phyloP scores from a whole-genome alignment of 2,797 vertebrate species.

The Channallabes apus region DNA sequence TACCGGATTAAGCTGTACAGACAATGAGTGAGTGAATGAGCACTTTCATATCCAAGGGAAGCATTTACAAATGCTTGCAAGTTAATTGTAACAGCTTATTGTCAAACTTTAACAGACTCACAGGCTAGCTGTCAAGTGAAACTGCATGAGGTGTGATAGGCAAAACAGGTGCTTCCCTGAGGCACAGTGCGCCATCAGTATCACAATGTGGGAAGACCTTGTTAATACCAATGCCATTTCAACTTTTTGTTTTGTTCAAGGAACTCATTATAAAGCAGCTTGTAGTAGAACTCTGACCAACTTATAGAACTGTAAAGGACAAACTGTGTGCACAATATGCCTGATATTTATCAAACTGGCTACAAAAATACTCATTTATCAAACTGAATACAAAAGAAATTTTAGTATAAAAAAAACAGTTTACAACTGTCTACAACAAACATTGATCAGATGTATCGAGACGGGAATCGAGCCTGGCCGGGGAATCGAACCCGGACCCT shows the following conservation, averaged over 20 bases:
- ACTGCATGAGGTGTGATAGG: not conserved
- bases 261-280: not conserved
- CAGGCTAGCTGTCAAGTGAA: constrained; percentile 11
- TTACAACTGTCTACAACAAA: too few species aligned
- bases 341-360: not conserved
- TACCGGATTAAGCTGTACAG: too few species aligned
- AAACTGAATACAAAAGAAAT: not conserved
- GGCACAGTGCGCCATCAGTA: not conserved
- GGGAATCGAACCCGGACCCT: too few species aligned
- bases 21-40: not conserved
- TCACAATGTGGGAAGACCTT: constrained; percentile 8
- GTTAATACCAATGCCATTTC: not conserved
- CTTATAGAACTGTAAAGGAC: not conserved
- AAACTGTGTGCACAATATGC: not conserved
- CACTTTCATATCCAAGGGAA: not conserved
- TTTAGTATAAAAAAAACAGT: not conserved
- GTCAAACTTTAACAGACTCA: not conserved
- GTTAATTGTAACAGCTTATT: constrained; percentile 18
- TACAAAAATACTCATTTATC: not conserved
- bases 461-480: too few species aligned
- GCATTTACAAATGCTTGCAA: not conserved
- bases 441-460: too few species aligned
- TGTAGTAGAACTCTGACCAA: not conserved
- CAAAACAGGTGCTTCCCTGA: not conserved
- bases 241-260: not conserved